These are phyloP conservation scores for Xestoiulus laeticollis DNA, from an alignment of 2,888 invertebrate species.

Conservation along the genomic window DNA sequence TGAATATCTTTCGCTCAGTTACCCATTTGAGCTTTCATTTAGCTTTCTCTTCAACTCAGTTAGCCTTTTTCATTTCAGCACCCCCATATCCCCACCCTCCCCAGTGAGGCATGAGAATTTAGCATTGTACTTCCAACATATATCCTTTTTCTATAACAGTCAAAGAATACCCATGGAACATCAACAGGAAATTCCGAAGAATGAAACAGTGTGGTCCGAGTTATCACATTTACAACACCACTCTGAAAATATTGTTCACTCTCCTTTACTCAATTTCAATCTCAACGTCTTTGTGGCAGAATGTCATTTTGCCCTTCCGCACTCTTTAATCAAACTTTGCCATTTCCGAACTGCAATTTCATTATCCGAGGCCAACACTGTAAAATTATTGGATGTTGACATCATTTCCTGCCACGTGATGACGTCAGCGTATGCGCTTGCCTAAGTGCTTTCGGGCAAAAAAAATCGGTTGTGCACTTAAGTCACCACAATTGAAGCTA, in stretches of 20 bases:
- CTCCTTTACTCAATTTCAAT: neutral
- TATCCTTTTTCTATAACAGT: too few species aligned
- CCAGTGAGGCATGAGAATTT: too few species aligned
- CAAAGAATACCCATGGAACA: too few species aligned
- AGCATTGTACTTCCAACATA: too few species aligned
- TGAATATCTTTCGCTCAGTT: too few species aligned
- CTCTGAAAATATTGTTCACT: neutral
- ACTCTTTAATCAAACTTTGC: neutral
- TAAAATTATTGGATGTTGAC: neutral
- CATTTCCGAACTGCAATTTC: slow-evolving; percentile 1
- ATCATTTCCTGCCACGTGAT: neutral
- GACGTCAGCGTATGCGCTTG: neutral
- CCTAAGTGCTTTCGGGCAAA: neutral
- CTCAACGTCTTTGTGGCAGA: neutral
- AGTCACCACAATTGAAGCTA: slow-evolving; percentile 5
- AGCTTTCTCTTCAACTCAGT: too few species aligned
- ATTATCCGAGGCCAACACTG: neutral
- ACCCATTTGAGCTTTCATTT: too few species aligned
- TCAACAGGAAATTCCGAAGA: too few species aligned
- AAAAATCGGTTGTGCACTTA: neutral
- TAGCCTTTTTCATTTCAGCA: too few species aligned
- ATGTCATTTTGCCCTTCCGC: neutral
- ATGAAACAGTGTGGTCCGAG: too few species aligned
- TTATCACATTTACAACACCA: neutral
- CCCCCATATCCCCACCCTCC: too few species aligned